Evolutionary conservation across 2,888 invertebrate genomes (phyloP), one percentile per base, ranked within the genome.

Genomic region (Hipparchia semele): DNA sequence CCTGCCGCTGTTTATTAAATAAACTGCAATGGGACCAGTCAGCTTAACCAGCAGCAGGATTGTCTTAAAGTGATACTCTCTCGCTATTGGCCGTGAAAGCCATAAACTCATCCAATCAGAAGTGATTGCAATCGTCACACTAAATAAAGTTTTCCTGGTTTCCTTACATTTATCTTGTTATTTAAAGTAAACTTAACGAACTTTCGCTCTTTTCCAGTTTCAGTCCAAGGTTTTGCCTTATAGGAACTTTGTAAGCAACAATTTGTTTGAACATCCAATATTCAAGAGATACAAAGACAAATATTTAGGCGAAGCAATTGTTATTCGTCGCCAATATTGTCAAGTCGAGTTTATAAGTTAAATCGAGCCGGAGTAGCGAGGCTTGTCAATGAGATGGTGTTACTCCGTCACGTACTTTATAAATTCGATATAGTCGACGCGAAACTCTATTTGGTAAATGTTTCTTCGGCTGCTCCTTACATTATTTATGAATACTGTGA

Each of bases 1-100:
- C 49, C 8, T 49, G 49, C 78, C 74, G 75, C 75, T 76, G 79
- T 80, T 83, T 84, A 83, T 81, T 83, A 84, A 83, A 81, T 79
- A 73, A 79, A 77, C 79, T 77, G 81, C 81, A 83, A 81, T 79
- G 73, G 80, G 62, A 76, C 53, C 51, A 46, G 62, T 56, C 53
- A 64, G 64, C 64, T 5, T 5, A 12, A 12, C 53, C 51, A 51
- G 51, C 9, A 9, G 10, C 3, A 9, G 8, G 8, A 10, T 8
- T 51, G 8, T 3, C 10, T 51, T 9, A 9, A 49, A 49, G 49
- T 49, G 39, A 5, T 39, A 39, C 2, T 39, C 39, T 39, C 39
- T 39, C 39, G 39, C 39, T 5, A 39, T 2, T 5, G 39, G 39
- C 5, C 39, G 5, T 39, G 39, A 39, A 39, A 0, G 5, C 39